Base-by-base conservation (phyloP, 2,888 invertebrate genomes). In the Platycheirus rosarum region DNA sequence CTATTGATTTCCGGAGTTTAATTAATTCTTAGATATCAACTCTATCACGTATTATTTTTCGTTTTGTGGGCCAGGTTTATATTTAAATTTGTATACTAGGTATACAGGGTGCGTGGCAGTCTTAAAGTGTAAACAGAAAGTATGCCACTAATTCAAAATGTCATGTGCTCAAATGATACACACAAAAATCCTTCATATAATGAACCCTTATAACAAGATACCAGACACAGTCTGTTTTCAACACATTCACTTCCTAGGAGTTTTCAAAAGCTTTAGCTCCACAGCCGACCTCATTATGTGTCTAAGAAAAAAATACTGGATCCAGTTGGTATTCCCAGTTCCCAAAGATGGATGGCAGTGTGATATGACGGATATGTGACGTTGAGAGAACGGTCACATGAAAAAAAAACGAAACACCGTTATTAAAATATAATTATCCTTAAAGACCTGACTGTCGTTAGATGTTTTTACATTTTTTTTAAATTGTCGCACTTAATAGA, bases 401-500 rank as follows among this genome's bases (percentile, higher is more conserved):
- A 62, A 62, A 14, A 20, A 46, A 11, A 42, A 44, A 49, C 29
- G 49, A 13, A 57, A 29, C 60, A 44, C 44, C 69, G 69, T 51
- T 77, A 71, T 77, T 77, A 77, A 77, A 77, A 77, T 71, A 71
- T 71, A 71, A 77, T 57, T 71, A 63, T 77, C 49, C 42, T 77
- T 71, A 77, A 77, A 70, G 70, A 60, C 77, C 48, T 70, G 32
- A 23, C 37, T 63, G 60, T 32, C 40, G 51, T 62, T 29, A 18
- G 11, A n/a, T 40, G 40, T 75, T 37, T 69, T 60, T 23, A 9
- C 13, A 16, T 44, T 42, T 62, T 75, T 44, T 42, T 62, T 75
- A 60, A 69, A 75, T 46, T 53, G 53, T 63, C 23, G 32, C 51
- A 32, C 70, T 76, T 57, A 23, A 48, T 35, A 48, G 62, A 70